A percentile compares a stretch with the other conserved stretches of the same genome.
Conservation (phyloP, 2,113 vertebrate genomes). For the Chaetodon auriga region DNA sequence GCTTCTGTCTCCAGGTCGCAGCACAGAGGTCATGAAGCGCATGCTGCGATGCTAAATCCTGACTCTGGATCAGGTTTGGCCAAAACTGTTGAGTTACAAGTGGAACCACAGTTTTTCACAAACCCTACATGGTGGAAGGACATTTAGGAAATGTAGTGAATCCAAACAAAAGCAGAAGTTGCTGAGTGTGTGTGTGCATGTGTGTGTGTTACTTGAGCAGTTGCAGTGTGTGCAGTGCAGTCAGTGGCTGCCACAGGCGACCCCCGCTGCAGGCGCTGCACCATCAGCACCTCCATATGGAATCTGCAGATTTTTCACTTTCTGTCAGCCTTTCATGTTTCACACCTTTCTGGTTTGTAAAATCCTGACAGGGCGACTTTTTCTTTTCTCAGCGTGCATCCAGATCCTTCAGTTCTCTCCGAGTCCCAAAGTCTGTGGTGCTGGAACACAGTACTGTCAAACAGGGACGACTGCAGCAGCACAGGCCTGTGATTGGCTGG, state of each 20-base stretch:
- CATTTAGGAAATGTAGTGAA: conserved; percentile 4
- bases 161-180: not conserved
- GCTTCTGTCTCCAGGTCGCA: not conserved
- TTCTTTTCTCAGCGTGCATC: conserved; percentile 25
- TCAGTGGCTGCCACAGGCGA: conserved; percentile 10
- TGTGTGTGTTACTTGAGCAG: too few relatives aligned
- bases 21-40: too few relatives aligned
- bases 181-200: not conserved
- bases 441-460: not conserved
- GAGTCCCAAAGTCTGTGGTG: not conserved
- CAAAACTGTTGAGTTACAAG: too few relatives aligned
- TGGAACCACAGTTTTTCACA: not conserved
- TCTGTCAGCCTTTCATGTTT: conserved; percentile 60
- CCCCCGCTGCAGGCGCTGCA: conserved; percentile 54
- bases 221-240: not conserved
- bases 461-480: not conserved
- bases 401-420: conserved; percentile 3
- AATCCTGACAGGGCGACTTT: conserved; percentile 27
- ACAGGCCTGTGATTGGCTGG: not conserved
- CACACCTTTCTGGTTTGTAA: conserved; percentile 49
- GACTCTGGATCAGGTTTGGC: too few relatives aligned
- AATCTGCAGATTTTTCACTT: conserved; percentile 62
- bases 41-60: too few relatives aligned
- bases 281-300: conserved; percentile 63
- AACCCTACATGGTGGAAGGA: not conserved